Conservation (phyloP, 2,113 vertebrate genomes). For the Xiphophorus hellerii region DNA sequence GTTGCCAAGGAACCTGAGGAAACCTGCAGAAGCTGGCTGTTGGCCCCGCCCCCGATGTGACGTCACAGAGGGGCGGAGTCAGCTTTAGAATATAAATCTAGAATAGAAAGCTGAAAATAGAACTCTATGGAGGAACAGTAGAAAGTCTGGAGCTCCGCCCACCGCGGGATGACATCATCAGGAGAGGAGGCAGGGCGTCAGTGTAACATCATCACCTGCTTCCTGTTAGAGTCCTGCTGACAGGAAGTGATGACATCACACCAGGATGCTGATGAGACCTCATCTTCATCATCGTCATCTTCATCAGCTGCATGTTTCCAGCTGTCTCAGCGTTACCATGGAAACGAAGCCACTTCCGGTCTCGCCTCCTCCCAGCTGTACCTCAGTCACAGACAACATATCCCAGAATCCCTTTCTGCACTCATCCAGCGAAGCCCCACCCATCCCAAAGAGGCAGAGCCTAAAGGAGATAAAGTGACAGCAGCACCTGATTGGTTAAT, state of each 20-base stretch:
- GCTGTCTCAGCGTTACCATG: no score
- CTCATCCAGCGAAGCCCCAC: background rate
- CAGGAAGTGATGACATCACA: background rate
- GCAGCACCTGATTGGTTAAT: slow-evolving; percentile 4
- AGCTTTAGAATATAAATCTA: slow-evolving; percentile 40
- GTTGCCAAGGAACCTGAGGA: slow-evolving; percentile 48
- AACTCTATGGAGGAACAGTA: slow-evolving; percentile 43
- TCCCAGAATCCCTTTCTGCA: slow-evolving; percentile 9
- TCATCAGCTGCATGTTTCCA: background rate
- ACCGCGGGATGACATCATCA: background rate
- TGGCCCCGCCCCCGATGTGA: background rate
- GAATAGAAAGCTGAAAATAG: slow-evolving; percentile 43
- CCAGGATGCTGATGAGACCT: background rate
- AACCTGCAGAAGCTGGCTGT: slow-evolving; percentile 1
- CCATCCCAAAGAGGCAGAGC: background rate
- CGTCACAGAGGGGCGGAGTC: slow-evolving; percentile 15
- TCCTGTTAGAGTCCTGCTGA: background rate
- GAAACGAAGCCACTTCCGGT: background rate
- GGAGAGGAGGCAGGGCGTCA: slow-evolving; percentile 2
- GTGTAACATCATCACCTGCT: background rate
- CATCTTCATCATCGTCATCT: no score
- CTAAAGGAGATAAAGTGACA: slow-evolving; percentile 12
- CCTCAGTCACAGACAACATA: background rate
- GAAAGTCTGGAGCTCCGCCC: slow-evolving; percentile 6
- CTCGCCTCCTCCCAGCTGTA: background rate